Percentiles rank a stretch among this genome's conserved stretches.
Evolutionary conservation across 2,797 vertebrate species (phyloP).

Genomic region (Chelon auratus): DNA sequence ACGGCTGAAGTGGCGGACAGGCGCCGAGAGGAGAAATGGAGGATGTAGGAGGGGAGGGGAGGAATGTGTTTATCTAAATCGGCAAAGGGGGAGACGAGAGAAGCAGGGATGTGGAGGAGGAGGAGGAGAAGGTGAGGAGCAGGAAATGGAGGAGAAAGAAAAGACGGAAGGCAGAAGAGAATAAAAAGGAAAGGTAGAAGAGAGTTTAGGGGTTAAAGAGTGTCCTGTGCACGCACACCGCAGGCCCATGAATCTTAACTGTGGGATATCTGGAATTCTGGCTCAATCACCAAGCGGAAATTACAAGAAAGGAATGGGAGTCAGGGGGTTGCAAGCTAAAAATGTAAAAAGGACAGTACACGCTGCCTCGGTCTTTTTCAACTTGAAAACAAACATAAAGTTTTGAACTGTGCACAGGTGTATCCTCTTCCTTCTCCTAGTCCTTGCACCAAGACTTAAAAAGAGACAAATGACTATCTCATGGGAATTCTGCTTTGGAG

Average conservation of each 20-base stretch:
- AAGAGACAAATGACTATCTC: not conserved
- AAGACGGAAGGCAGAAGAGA: conserved; percentile 17
- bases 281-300: conserved; percentile 68
- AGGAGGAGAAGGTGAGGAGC: conserved; percentile 1
- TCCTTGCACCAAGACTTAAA: not conserved
- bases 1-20: conserved; percentile 21
- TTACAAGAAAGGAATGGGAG: conserved; percentile 46
- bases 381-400: not conserved
- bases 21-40: conserved; percentile 33
- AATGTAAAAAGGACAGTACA: conserved; percentile 51
- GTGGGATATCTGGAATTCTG: conserved; percentile 73
- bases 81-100: not conserved
- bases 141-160: conserved; percentile 42
- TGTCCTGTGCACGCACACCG: conserved; percentile 30
- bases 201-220: conserved; percentile 14
- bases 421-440: not conserved
- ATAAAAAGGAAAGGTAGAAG: conserved; percentile 19
- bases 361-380: conserved; percentile 34
- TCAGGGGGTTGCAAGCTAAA: conserved; percentile 12
- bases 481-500: not conserved
- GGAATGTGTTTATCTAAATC: conserved; percentile 48
- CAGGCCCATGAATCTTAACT: conserved; percentile 63
- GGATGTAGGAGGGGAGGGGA: conserved; percentile 30
- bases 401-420: not conserved
- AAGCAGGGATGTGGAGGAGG: conserved; percentile 24